phyloP scores from a whole-genome alignment of 2,888 invertebrate genomes.

The Maniola hyperantus region DNA sequence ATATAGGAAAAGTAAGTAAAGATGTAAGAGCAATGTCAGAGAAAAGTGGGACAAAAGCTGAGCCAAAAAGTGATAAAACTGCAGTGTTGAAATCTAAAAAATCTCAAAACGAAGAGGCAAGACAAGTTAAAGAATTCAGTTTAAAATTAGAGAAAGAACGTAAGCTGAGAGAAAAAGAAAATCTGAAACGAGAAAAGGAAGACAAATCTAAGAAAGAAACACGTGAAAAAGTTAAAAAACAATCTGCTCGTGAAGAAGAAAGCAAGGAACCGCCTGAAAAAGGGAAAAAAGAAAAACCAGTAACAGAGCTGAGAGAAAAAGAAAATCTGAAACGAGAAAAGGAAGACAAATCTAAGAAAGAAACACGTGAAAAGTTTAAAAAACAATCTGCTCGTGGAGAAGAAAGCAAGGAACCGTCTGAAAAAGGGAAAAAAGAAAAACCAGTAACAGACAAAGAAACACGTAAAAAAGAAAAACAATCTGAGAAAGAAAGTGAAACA shows the following conservation, averaged over 20 bases:
- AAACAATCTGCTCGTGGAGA: slow-evolving; percentile 32
- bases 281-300: slow-evolving; percentile 13
- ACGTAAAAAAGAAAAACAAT: slow-evolving; percentile 29
- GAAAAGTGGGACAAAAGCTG: slow-evolving; percentile 3
- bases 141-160: slow-evolving; percentile 12
- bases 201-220: slow-evolving; percentile 28
- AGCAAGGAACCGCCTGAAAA: slow-evolving; percentile 21
- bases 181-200: slow-evolving; percentile 28
- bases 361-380: slow-evolving; percentile 23
- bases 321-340: slow-evolving; percentile 28
- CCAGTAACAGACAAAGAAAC: slow-evolving; percentile 18
- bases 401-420: slow-evolving; percentile 24
- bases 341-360: slow-evolving; percentile 28
- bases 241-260: slow-evolving; percentile 34
- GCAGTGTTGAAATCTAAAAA: slow-evolving; percentile 18
- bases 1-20: slow-evolving; percentile 7
- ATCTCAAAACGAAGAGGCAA: slow-evolving; percentile 27
- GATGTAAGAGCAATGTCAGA: slow-evolving; percentile 10
- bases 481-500: not conserved
- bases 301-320: slow-evolving; percentile 20
- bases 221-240: slow-evolving; percentile 21
- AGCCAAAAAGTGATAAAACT: slow-evolving; percentile 1
- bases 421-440: slow-evolving; percentile 17
- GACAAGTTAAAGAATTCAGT: slow-evolving; percentile 38
- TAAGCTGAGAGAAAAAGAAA: slow-evolving; percentile 24